Percentiles rank a stretch among this genome's conserved stretches.
Conservation (phyloP, 1,140 invertebrate genomes). For the Drosophila kanapiae region DNA sequence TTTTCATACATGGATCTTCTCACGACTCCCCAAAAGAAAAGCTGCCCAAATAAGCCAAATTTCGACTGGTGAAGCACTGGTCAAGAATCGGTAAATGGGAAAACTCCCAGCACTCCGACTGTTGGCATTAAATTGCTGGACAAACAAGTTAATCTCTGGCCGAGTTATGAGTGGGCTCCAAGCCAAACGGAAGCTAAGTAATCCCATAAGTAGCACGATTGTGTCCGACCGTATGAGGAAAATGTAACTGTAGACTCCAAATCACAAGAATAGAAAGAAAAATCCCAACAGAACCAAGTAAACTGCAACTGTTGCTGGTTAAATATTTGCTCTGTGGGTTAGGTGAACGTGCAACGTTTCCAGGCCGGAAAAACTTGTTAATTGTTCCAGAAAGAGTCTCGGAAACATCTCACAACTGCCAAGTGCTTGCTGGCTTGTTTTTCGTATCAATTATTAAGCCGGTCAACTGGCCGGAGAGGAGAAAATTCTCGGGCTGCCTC, state of each 20-base stretch:
- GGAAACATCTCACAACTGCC: conserved; percentile 59
- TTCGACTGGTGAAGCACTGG: conserved; percentile 26
- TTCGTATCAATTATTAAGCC: conserved; percentile 82
- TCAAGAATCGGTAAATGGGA: conserved; percentile 1
- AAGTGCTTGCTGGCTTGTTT: conserved; percentile 69
- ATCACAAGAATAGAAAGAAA: conserved; percentile 20
- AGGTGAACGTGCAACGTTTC: conserved; percentile 54
- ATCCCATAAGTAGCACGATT: conserved; percentile 70
- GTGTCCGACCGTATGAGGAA: conserved; percentile 38
- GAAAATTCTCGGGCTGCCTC: conserved; percentile 19
- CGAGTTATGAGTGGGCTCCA: conserved; percentile 56
- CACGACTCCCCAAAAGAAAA: conserved; percentile 41
- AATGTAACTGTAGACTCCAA: conserved; percentile 38
- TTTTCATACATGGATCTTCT: conserved; percentile 10
- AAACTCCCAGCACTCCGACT: conserved; percentile 25
- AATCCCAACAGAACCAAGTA: conserved; percentile 39
- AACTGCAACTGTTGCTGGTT: conserved; percentile 55
- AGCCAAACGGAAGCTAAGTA: conserved; percentile 40
- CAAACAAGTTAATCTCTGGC: conserved; percentile 61
- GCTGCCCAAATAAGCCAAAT: conserved; percentile 42
- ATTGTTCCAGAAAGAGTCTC: conserved; percentile 64
- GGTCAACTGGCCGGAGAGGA: conserved; percentile 35
- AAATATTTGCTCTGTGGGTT: conserved; percentile 70
- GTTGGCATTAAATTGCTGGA: conserved; percentile 50
- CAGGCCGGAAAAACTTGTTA: conserved; percentile 74